Percentiles rank a stretch among this genome's conserved stretches.
These are phyloP conservation scores for Bombus ignitus DNA, from an alignment of 1,140 invertebrate genomes.

Conservation along the genomic window DNA sequence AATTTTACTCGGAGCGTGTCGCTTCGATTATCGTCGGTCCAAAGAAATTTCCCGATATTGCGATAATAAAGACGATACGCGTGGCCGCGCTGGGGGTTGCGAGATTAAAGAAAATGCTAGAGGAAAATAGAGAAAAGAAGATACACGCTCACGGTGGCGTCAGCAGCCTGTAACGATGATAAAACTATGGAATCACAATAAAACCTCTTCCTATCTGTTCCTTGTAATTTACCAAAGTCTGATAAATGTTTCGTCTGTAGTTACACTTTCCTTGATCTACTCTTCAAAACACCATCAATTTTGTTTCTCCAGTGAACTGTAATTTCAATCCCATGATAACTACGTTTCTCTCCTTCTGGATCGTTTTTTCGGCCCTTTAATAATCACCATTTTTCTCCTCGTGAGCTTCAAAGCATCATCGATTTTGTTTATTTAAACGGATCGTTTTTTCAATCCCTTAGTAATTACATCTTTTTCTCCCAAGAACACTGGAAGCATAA, in stretches of 20 bases:
- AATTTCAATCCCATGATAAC: neutral
- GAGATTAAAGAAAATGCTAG: conserved; percentile 29
- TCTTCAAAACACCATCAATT: neutral
- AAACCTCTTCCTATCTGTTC: neutral
- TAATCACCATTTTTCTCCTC: too few relatives aligned
- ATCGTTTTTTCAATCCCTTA: too few relatives aligned
- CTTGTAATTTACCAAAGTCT: neutral
- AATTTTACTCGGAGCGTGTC: conserved; percentile 31
- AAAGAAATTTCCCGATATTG: conserved; percentile 41
- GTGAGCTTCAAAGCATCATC: neutral
- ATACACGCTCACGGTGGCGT: neutral
- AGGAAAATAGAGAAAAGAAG: neutral
- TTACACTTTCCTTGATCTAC: neutral
- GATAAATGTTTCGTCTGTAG: neutral
- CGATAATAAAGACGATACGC: conserved; percentile 48
- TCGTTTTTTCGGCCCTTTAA: too few relatives aligned
- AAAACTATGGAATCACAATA: neutral
- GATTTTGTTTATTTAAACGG: too few relatives aligned
- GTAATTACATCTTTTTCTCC: too few relatives aligned
- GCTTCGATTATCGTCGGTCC: conserved; percentile 35
- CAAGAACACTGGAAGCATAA: too few relatives aligned
- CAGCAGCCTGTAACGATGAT: conserved; percentile 14
- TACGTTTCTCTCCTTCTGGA: too few relatives aligned
- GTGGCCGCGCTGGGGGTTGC: neutral
- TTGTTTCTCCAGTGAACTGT: neutral